Evolutionary conservation across 2,113 vertebrate genomes (phyloP).

Genomic region (Mirounga angustirostris): DNA sequence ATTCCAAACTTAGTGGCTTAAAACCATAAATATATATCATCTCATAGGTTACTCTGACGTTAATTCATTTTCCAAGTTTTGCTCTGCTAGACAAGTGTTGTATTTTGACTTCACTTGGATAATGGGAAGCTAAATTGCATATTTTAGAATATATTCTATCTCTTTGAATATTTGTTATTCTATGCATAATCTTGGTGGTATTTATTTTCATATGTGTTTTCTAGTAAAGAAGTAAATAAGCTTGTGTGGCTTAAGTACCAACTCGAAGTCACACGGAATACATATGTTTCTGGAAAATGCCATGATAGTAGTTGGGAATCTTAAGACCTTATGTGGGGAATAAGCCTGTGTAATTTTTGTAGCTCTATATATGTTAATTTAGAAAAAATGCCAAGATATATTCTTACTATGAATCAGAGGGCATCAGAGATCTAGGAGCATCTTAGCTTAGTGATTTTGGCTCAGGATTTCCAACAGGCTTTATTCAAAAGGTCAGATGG

Average conservation of each 20-base stretch:
- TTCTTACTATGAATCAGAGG: neutral
- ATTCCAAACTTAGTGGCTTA: neutral
- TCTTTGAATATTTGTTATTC: conserved; percentile 25
- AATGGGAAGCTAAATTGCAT: neutral
- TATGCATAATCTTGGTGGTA: neutral
- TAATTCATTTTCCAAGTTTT: neutral
- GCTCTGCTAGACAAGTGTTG: neutral
- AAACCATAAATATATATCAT: neutral
- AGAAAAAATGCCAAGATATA: neutral
- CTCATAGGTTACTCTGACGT: neutral
- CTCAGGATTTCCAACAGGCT: neutral
- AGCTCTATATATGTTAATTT: neutral
- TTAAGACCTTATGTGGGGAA: neutral
- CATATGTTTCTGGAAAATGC: neutral
- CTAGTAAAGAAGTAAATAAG: neutral
- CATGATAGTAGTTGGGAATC: conserved; percentile 5
- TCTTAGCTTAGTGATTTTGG: neutral
- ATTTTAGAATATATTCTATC: neutral
- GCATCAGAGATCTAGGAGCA: neutral
- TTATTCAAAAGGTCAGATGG: neutral
- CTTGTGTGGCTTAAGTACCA: neutral
- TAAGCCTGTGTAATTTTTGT: neutral
- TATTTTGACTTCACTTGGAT: neutral
- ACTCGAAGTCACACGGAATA: neutral
- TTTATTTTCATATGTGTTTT: conserved; percentile 24